Percentiles rank a stretch among this genome's conserved stretches.
Evolutionary conservation across 2,113 vertebrate genomes (phyloP).

Genomic region (Bufo gargarizans): DNA sequence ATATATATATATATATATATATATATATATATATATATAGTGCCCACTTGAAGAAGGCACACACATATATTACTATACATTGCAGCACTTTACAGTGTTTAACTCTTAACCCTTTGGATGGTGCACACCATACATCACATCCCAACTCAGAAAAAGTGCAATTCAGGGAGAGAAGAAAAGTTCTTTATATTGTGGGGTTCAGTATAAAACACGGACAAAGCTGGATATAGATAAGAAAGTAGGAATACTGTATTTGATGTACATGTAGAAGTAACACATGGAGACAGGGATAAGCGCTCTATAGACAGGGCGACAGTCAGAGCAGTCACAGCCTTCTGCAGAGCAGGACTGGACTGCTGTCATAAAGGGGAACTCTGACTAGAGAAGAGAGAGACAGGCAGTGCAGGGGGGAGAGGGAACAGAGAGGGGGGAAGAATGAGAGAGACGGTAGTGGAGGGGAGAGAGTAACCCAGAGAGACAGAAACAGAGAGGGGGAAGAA

Average conservation of each 20-base stretch:
- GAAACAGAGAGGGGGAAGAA: not conserved
- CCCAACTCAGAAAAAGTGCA: constrained; percentile 43
- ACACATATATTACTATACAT: constrained; percentile 18
- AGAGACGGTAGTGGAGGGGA: not conserved
- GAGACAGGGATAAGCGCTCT: constrained; percentile 90
- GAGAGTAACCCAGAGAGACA: not conserved
- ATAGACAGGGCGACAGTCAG: constrained; percentile 80
- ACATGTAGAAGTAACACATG: constrained; percentile 92
- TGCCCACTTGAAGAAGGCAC: not conserved
- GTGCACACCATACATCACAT: not conserved
- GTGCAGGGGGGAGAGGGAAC: constrained; percentile 67
- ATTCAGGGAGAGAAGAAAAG: constrained; percentile 28
- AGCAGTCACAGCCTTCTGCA: constrained; percentile 81
- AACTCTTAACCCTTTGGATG: constrained; percentile 3
- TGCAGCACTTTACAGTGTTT: not conserved
- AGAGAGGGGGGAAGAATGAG: not conserved
- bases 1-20: not conserved
- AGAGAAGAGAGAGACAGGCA: constrained; percentile 72
- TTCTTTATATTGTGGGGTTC: constrained; percentile 39
- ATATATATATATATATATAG: not conserved
- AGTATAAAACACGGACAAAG: constrained; percentile 70
- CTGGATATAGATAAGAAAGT: constrained; percentile 88
- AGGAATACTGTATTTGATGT: constrained; percentile 95
- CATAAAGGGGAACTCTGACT: constrained; percentile 75
- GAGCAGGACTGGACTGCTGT: constrained; percentile 79